These are phyloP conservation scores for Ceratosolen fusciceps DNA, from an alignment of 1,140 invertebrate species.

Conservation along the genomic window DNA sequence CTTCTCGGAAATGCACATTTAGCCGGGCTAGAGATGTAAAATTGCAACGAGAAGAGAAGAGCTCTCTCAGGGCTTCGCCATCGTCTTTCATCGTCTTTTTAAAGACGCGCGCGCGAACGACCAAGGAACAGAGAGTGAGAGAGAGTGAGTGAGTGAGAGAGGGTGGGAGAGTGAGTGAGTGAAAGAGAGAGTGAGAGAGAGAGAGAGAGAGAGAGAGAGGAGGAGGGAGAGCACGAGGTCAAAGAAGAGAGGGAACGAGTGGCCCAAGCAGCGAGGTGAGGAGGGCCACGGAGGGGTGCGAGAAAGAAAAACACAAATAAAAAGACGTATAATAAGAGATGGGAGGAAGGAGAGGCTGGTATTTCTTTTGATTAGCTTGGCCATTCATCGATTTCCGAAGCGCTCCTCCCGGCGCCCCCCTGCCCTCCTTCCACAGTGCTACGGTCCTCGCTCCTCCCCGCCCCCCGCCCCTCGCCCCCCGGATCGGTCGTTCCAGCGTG, in stretches of 20 bases:
- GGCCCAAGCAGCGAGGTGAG: background rate
- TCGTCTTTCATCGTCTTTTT: too few species aligned
- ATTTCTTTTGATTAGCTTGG: background rate
- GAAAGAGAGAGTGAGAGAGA: too few species aligned
- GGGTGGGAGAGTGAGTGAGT: too few species aligned
- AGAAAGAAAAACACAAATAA: too few species aligned
- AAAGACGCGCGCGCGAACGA: background rate
- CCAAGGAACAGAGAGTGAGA: background rate
- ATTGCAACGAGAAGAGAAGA: background rate
- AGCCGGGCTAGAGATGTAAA: background rate
- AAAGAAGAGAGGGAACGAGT: background rate
- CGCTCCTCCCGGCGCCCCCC: background rate
- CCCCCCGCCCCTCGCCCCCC: too few species aligned
- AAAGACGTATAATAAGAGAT: background rate
- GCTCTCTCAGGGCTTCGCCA: too few species aligned
- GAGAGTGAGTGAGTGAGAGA: background rate
- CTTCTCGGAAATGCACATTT: conserved; percentile 4
- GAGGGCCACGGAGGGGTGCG: too few species aligned
- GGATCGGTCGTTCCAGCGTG: too few species aligned
- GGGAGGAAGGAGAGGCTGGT: background rate
- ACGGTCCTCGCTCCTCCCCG: too few species aligned
- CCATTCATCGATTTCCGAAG: conserved; percentile 12
- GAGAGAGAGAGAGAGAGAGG: too few species aligned
- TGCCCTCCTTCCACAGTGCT: too few species aligned
- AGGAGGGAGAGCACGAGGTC: too few species aligned